Percentiles rank a stretch among this genome's conserved stretches.
Conservation (phyloP, 2,113 vertebrate species). For the Nannobrachium achirus region DNA sequence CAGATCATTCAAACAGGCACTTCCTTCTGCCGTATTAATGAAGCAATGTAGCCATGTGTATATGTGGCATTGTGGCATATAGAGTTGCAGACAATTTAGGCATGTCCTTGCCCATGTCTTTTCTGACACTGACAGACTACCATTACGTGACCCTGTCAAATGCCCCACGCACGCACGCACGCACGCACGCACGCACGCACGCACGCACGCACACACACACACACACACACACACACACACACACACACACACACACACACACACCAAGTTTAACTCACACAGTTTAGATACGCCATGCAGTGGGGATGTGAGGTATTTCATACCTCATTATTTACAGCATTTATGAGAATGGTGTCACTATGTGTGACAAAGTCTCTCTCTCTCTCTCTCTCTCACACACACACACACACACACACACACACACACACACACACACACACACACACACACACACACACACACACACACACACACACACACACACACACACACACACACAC, state of each 20-base stretch:
- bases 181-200: no score
- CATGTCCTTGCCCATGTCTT: no score
- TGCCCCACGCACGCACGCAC: conserved; percentile 24
- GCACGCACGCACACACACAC: conserved; percentile 55
- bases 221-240: conserved; percentile 14
- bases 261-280: conserved; percentile 44
- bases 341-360: background rate
- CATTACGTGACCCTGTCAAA: no score
- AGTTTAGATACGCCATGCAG: conserved; percentile 17
- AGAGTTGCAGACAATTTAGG: no score
- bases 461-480: conserved; percentile 15
- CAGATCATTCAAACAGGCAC: no score
- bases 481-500: background rate
- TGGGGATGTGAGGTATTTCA: conserved; percentile 45
- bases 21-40: no score
- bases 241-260: conserved; percentile 39
- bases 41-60: no score
- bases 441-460: background rate
- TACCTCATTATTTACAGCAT: conserved; percentile 47
- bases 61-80: no score
- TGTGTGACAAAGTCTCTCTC: conserved; percentile 7
- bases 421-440: background rate
- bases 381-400: background rate
- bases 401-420: background rate
- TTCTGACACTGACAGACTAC: no score